phyloP scores from a whole-genome alignment of 2,113 vertebrate genomes.

The Alethe castanea region DNA sequence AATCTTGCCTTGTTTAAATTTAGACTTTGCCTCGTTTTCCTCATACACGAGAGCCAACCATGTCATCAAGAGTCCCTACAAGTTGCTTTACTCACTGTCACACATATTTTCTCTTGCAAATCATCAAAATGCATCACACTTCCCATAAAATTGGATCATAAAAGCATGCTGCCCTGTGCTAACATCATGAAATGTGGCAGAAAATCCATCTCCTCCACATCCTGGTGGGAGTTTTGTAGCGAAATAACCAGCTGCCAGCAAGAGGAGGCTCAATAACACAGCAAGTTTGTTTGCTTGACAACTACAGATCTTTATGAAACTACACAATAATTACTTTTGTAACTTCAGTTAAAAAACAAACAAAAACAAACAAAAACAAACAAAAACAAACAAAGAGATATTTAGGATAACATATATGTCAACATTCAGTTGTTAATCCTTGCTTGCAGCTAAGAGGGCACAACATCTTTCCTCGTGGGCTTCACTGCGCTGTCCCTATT shows the following conservation, averaged over 20 bases:
- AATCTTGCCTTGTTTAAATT: neutral
- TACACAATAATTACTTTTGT: neutral
- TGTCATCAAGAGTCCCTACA: neutral
- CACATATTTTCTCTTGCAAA: neutral
- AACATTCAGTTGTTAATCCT: neutral
- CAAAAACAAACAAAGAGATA: neutral
- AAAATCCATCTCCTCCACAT: neutral
- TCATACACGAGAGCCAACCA: neutral
- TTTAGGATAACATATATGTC: neutral
- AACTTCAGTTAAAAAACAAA: neutral
- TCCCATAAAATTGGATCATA: neutral
- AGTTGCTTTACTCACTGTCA: neutral
- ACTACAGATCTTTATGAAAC: neutral
- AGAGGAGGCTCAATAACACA: neutral
- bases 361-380: neutral
- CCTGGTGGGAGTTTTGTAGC: neutral
- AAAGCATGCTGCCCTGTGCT: neutral
- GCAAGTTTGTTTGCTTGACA: neutral
- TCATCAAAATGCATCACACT: neutral
- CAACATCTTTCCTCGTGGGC: neutral
- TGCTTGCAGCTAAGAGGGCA: neutral
- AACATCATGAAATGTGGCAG: neutral
- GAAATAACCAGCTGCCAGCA: neutral
- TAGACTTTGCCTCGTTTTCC: neutral
- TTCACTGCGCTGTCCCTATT: neutral